Conservation (phyloP, 2,113 vertebrate species). For the Martes martes region DNA sequence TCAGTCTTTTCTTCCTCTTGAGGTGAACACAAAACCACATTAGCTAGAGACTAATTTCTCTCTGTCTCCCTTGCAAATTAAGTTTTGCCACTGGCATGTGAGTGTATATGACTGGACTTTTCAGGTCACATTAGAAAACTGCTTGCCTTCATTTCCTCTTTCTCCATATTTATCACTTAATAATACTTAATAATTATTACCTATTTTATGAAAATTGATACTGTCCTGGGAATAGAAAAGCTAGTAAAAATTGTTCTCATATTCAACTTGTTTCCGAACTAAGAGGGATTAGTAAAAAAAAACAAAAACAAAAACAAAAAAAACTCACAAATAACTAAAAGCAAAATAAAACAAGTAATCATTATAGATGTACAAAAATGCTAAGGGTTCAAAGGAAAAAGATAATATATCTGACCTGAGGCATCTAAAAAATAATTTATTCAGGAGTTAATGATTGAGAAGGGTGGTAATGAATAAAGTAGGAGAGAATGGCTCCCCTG, state of each 20-base stretch:
- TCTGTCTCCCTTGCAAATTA: not conserved
- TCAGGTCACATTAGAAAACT: not conserved
- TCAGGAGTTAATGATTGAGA: not conserved
- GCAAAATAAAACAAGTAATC: not conserved
- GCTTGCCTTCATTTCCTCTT: not conserved
- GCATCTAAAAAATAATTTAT: not conserved
- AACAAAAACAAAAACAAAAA: not conserved
- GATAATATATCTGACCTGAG: not conserved
- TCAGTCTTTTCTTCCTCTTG: not conserved
- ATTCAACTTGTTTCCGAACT: constrained; percentile 9
- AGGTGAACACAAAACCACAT: not conserved
- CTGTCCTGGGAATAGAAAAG: not conserved
- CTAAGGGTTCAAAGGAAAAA: not conserved
- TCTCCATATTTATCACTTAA: not conserved
- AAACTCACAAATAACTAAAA: not conserved
- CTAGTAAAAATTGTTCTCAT: not conserved
- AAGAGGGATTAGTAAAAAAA: not conserved
- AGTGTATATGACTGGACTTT: not conserved
- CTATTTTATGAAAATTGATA: not conserved
- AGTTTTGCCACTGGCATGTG: not conserved
- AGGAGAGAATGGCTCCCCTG: not conserved
- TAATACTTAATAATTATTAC: not conserved
- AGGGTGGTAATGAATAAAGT: not conserved
- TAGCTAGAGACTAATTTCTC: not conserved
- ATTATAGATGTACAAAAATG: not conserved